Conservation (phyloP, 2,797 vertebrate species). For the Apogon talboti region DNA sequence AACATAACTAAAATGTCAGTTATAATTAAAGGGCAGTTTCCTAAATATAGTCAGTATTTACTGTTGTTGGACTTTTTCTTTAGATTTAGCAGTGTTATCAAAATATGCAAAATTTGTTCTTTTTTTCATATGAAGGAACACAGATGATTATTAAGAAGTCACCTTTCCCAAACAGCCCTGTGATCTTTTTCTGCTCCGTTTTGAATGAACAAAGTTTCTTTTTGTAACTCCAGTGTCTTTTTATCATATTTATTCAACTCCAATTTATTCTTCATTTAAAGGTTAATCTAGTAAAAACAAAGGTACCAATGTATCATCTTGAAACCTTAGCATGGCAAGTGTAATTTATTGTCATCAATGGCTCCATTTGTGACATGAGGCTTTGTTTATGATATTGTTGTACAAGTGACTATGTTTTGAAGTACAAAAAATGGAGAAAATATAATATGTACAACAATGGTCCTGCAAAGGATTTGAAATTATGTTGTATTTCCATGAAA, state of each 20-base stretch:
- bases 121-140: conserved; percentile 70
- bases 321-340: conserved; percentile 87
- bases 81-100: conserved; percentile 82
- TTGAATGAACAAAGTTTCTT: conserved; percentile 71
- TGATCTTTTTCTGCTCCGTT: conserved; percentile 72
- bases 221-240: conserved; percentile 81
- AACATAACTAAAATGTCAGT: conserved; percentile 57
- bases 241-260: conserved; percentile 84
- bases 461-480: conserved; percentile 83
- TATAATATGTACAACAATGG: conserved; percentile 84
- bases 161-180: conserved; percentile 57
- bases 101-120: conserved; percentile 73
- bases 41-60: conserved; percentile 81
- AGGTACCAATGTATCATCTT: conserved; percentile 80
- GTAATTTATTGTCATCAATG: conserved; percentile 89
- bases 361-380: conserved; percentile 88
- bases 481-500: conserved; percentile 90
- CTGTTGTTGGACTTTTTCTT: conserved; percentile 75
- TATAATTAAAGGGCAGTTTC: conserved; percentile 69
- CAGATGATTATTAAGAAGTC: conserved; percentile 46
- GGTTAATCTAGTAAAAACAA: conserved; percentile 77
- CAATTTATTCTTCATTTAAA: conserved; percentile 76
- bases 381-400: conserved; percentile 89
- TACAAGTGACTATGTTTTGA: conserved; percentile 89
- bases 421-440: conserved; percentile 77